Percentiles rank a stretch among this genome's conserved stretches.
Evolutionary conservation across 2,797 vertebrate species (phyloP).

Genomic region (Coendou prehensilis): DNA sequence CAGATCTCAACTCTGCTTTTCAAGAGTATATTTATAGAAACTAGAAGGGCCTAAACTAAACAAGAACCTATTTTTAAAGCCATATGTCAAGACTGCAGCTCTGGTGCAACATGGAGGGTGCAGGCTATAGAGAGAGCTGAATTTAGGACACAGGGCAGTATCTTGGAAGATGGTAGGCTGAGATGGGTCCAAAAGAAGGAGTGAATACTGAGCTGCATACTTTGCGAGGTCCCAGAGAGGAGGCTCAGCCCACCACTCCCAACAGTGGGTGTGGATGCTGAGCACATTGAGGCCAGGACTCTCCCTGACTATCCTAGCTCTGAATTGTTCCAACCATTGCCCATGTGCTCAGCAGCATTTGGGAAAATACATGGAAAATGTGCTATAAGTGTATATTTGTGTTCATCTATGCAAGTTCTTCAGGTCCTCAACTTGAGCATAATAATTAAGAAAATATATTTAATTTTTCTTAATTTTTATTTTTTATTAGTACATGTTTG

Average conservation of each 20-base stretch:
- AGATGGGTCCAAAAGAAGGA: not conserved
- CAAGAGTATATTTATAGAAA: not conserved
- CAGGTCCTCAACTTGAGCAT: not conserved
- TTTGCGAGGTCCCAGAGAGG: rapidly evolving
- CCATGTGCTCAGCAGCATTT: rapidly evolving
- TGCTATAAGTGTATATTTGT: not conserved
- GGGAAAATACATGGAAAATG: not conserved
- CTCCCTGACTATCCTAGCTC: not conserved
- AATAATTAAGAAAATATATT: not conserved
- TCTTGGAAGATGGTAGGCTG: not conserved
- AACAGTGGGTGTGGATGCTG: rapidly evolving
- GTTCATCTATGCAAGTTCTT: not conserved
- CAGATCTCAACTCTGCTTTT: not conserved
- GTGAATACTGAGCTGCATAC: not conserved
- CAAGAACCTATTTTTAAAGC: not conserved
- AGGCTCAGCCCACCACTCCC: rapidly evolving
- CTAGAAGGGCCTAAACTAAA: not conserved
- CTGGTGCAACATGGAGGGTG: not conserved
- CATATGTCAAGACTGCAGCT: not conserved
- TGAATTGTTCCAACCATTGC: not conserved
- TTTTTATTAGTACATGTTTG: not conserved
- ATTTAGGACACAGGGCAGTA: not conserved
- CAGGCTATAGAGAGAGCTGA: not conserved
- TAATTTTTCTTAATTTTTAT: not conserved
- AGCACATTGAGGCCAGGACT: not conserved